Evolutionary conservation across 2,888 invertebrate species (phyloP).

Genomic region (Lissonota sp.): DNA sequence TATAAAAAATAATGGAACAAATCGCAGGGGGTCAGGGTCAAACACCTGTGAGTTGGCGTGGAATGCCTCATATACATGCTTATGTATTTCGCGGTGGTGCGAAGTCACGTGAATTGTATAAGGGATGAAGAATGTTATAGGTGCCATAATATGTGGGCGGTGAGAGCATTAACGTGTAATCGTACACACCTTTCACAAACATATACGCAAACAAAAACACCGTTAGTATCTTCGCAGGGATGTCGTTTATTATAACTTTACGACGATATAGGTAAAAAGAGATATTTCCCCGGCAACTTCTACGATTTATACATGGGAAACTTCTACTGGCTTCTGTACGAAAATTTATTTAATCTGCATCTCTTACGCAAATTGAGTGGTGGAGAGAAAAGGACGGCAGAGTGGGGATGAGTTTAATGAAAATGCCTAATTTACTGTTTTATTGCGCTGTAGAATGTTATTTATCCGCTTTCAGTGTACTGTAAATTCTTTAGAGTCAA

Average conservation of each 20-base stretch:
- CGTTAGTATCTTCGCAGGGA: slow-evolving; percentile 53
- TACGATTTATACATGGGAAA: slow-evolving; percentile 63
- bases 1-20: too few relatives aligned
- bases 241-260: slow-evolving; percentile 50
- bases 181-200: too few relatives aligned
- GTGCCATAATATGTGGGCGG: too few relatives aligned
- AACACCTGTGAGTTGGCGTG: too few relatives aligned
- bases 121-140: too few relatives aligned
- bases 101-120: too few relatives aligned
- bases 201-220: too few relatives aligned
- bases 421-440: slow-evolving; percentile 74
- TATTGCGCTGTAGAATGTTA: slow-evolving; percentile 61
- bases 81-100: too few relatives aligned
- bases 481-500: slow-evolving; percentile 13
- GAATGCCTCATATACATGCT: too few relatives aligned
- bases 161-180: too few relatives aligned
- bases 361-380: not conserved
- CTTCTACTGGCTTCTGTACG: slow-evolving; percentile 47
- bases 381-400: not conserved
- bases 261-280: slow-evolving; percentile 52
- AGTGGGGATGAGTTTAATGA: slow-evolving; percentile 64
- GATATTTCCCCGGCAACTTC: slow-evolving; percentile 14
- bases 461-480: slow-evolving; percentile 59
- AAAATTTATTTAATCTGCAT: slow-evolving; percentile 61
- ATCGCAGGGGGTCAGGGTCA: too few relatives aligned